A percentile compares a stretch with the other conserved stretches of the same genome.
phyloP scores from a whole-genome alignment of 2,888 invertebrate genomes.

The Aphidoletes aphidimyza region DNA sequence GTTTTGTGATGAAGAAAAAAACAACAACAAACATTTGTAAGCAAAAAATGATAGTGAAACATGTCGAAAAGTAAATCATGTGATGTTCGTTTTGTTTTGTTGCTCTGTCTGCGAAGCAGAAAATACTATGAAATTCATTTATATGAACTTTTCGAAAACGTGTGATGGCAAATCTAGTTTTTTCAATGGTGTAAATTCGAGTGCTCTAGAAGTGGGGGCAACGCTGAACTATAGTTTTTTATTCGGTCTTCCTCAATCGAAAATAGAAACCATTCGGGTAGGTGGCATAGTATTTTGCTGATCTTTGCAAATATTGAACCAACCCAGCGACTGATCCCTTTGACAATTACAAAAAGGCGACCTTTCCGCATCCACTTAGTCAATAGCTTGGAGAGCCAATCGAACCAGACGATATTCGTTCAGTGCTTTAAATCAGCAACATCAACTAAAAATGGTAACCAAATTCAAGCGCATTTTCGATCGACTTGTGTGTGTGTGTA shows the following conservation, averaged over 20 bases:
- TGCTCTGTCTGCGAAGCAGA: background rate
- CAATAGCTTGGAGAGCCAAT: background rate
- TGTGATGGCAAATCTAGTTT: too few relatives aligned
- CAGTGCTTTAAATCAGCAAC: too few relatives aligned
- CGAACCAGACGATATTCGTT: background rate
- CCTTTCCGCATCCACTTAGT: background rate
- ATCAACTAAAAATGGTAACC: background rate
- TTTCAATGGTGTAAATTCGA: too few relatives aligned
- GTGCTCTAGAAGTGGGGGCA: too few relatives aligned
- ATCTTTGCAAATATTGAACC: background rate
- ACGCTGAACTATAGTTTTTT: too few relatives aligned
- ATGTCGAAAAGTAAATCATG: background rate
- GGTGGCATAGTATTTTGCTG: background rate
- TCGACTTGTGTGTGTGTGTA: too few relatives aligned
- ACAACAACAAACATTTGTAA: background rate
- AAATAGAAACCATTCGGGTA: too few relatives aligned
- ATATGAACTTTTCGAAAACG: background rate
- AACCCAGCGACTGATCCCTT: background rate
- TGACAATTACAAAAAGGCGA: background rate
- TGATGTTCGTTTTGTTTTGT: background rate
- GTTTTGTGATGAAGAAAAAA: background rate
- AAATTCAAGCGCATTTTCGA: background rate
- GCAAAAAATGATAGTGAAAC: background rate
- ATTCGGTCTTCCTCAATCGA: too few relatives aligned
- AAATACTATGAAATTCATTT: background rate